phyloP scores from a whole-genome alignment of 1,140 invertebrate genomes.

The Meloidogyne exigua region DNA sequence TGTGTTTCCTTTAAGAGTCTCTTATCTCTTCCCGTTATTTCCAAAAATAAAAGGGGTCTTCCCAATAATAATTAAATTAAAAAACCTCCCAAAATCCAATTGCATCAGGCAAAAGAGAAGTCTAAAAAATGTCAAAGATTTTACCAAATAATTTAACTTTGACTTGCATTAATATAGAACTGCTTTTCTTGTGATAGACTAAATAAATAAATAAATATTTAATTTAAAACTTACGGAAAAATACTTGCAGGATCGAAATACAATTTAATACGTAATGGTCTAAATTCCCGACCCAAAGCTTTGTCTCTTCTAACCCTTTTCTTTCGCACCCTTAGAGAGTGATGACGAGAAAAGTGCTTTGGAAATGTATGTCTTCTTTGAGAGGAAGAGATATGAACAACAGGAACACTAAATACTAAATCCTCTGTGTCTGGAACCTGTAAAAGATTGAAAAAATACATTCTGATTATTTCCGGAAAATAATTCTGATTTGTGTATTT shows the following conservation, averaged over 20 bases:
- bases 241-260: conserved; percentile 39
- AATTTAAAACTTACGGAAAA: conserved; percentile 27
- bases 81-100: conserved; percentile 34
- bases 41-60: not conserved
- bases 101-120: conserved; percentile 36
- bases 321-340: conserved; percentile 7
- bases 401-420: conserved; percentile 15
- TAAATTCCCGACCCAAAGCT: conserved; percentile 16
- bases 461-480: not conserved
- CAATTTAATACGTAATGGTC: conserved; percentile 29
- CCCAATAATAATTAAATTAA: no score
- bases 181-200: conserved; percentile 29
- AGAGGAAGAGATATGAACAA: not conserved
- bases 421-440: conserved; percentile 17
- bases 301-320: conserved; percentile 25
- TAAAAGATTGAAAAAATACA: conserved; percentile 7
- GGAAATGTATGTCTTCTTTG: not conserved
- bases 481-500: no score
- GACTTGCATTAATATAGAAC: conserved; percentile 39
- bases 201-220: not conserved
- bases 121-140: conserved; percentile 28
- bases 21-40: no score
- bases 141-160: not conserved
- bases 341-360: not conserved
- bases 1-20: no score